Percentiles rank a stretch among this genome's conserved stretches.
Conservation (phyloP, 2,113 vertebrate genomes). For the Anoplopoma fimbria region DNA sequence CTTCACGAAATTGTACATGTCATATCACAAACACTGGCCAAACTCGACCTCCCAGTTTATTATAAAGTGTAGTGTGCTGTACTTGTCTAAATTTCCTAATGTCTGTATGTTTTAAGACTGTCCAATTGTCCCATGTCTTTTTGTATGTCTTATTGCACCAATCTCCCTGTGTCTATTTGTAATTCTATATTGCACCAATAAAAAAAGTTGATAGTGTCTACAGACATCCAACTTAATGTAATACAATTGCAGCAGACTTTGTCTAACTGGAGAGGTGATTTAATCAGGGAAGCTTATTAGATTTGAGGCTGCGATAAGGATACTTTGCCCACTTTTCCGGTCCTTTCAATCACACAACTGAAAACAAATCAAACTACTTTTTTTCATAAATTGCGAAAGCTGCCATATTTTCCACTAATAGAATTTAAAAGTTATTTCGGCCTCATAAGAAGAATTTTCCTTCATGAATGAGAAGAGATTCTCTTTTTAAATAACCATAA, state of each 20-base stretch:
- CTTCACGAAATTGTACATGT: not conserved
- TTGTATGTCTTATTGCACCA: not conserved
- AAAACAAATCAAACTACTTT: constrained; percentile 14
- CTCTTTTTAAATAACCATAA: constrained; percentile 34
- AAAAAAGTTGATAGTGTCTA: not conserved
- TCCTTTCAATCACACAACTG: not conserved
- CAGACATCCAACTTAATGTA: not conserved
- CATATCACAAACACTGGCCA: not conserved
- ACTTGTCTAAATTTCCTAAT: not conserved
- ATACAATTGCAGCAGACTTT: not conserved
- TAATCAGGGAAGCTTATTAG: constrained; percentile 1
- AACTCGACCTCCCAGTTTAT: not conserved
- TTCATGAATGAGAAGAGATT: constrained; percentile 20
- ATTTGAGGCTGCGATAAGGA: not conserved
- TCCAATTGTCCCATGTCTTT: not conserved
- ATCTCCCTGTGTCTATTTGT: no score
- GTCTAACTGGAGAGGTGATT: not conserved
- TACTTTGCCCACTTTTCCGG: not conserved
- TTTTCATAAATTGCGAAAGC: constrained; percentile 12
- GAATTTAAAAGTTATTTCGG: constrained; percentile 10
- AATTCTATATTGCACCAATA: not conserved
- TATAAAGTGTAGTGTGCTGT: not conserved
- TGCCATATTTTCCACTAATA: not conserved
- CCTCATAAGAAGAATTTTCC: constrained; percentile 12
- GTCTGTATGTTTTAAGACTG: not conserved